Base-by-base conservation (phyloP, 2,888 invertebrate species). In the Biston betularia region DNA sequence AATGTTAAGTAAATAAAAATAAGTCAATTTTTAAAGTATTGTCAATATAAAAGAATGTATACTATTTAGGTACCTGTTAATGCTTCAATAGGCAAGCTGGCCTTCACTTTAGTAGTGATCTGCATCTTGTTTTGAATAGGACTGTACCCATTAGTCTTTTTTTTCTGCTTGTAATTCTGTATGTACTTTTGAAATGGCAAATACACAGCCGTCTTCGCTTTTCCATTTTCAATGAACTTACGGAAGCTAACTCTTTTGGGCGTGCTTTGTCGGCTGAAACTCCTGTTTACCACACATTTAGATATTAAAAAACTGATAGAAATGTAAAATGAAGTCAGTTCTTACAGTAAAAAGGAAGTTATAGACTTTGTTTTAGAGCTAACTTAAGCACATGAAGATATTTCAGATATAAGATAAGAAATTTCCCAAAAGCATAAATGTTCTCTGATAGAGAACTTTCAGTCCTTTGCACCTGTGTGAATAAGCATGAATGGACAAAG, bases 161-260 rank as follows among this genome's bases (percentile, higher is more conserved):
- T 93, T 77, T 92, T 93, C 11, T 85, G 80, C 74, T 87, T 90
- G 70, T 92, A 92, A 67, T 85, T 92, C 69, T 93, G 89, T 54
- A 92, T 89, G 67, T 90, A 89, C 68, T 92, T 92, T 68, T 87
- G 94, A 78, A 96, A 96, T 11, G 96, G 96, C 94, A 96, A 95
- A 78, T 96, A 96, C 67, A 94, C 94, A 10, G 94, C 91, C 12
- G 91, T 92, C 79, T 92, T 90, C 11, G 88, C 89, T 69, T 89
- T 88, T 35, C 88, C 89, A 74, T 91, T 94, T 75, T 94, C 93
- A 71, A 93, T 88, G 60, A 93, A 84, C 74, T 89, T 91, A 5
- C 90, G 85, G 68, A 93, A 93, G 75, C 91, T 93, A 6, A 92
- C 93, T 74, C 89, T 91, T 70, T 92, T 93, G 8, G 93, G 93